Evolutionary conservation across 2,888 invertebrate genomes (phyloP).

Genomic region (Acrobasis suavella): DNA sequence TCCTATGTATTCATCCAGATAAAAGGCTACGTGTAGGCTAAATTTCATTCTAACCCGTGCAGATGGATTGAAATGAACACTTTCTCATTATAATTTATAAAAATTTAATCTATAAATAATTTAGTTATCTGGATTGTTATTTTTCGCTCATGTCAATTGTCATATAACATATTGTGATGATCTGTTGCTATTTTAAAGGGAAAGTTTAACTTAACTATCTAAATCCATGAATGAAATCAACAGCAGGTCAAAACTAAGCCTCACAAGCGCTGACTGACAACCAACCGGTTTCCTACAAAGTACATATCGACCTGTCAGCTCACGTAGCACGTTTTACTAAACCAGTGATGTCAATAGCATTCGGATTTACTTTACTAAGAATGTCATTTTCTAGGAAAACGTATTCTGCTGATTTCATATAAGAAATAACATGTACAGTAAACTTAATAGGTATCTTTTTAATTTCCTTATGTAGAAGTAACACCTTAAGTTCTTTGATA

Average conservation of each 20-base stretch:
- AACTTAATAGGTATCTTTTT: too few species aligned
- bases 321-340: constrained; percentile 36
- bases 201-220: constrained; percentile 37
- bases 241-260: constrained; percentile 37
- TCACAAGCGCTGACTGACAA: constrained; percentile 52
- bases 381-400: constrained; percentile 12
- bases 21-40: too few species aligned
- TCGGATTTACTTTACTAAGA: constrained; percentile 15
- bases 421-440: too few species aligned
- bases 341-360: constrained; percentile 22
- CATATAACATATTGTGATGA: background rate
- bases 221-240: constrained; percentile 56
- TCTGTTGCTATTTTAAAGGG: constrained; percentile 27
- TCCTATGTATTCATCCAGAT: too few species aligned
- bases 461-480: too few species aligned
- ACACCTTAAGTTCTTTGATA: too few species aligned
- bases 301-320: constrained; percentile 55
- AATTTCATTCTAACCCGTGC: too few species aligned
- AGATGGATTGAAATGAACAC: too few species aligned
- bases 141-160: too few species aligned
- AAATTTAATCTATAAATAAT: too few species aligned
- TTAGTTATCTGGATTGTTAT: too few species aligned
- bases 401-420: background rate
- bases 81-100: too few species aligned
- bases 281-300: constrained; percentile 60